These are phyloP conservation scores for Ptilonorhynchus violaceus DNA, from an alignment of 2,113 vertebrate genomes.

Conservation along the genomic window DNA sequence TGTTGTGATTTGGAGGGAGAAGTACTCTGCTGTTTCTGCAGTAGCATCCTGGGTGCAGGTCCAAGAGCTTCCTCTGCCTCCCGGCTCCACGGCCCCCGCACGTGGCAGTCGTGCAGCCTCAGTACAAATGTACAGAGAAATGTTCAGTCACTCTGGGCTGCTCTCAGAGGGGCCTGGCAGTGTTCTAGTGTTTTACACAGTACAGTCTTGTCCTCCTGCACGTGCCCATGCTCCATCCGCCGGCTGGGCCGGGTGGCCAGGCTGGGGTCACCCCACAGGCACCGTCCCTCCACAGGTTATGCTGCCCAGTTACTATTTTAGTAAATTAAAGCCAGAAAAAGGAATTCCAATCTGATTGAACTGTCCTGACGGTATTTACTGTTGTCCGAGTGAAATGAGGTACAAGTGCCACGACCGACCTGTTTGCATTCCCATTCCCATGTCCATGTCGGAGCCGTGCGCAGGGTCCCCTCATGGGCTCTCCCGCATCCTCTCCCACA, in stretches of 20 bases:
- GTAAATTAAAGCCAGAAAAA: neutral
- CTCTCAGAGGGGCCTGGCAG: neutral
- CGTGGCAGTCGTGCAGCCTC: rapidly evolving
- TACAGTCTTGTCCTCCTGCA: neutral
- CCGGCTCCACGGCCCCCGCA: rapidly evolving
- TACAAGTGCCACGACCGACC: neutral
- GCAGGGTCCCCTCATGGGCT: neutral
- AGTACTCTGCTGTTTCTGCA: rapidly evolving
- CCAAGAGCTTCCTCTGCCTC: rapidly evolving
- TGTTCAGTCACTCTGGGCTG: rapidly evolving
- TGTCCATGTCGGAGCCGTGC: neutral
- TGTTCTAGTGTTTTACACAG: neutral
- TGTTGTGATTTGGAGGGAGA: rapidly evolving
- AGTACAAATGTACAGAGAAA: rapidly evolving
- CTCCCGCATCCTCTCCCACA: neutral
- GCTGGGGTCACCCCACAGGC: neutral
- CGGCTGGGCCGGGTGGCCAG: neutral
- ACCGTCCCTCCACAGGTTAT: neutral
- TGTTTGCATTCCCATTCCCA: neutral
- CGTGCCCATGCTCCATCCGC: rapidly evolving
- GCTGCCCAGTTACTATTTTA: neutral
- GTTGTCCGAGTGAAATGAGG: neutral
- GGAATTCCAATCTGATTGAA: neutral
- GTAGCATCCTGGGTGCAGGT: neutral
- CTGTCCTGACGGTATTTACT: neutral